Evolutionary conservation across 2,888 invertebrate genomes (phyloP).

Genomic region (Eupithecia dodoneata): DNA sequence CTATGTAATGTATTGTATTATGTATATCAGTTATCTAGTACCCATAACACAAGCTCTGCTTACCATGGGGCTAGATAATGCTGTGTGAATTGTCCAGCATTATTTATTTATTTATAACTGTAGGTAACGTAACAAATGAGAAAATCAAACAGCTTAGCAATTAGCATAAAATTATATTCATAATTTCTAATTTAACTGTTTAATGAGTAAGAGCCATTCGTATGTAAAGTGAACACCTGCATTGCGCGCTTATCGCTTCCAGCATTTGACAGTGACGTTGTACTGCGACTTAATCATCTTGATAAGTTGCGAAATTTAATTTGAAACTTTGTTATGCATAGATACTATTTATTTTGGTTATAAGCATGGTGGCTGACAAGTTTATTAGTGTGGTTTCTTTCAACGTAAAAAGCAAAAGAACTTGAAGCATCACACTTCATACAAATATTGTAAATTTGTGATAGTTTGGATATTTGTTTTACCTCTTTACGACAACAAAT

Average conservation of each 20-base stretch:
- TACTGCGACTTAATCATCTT: constrained; percentile 20
- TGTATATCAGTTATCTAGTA: no score
- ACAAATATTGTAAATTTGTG: neutral
- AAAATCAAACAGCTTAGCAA: constrained; percentile 20
- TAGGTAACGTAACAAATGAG: constrained; percentile 8
- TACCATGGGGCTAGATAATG: no score
- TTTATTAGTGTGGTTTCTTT: neutral
- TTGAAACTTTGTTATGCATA: neutral
- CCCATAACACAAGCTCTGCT: no score
- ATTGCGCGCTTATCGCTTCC: constrained; percentile 57
- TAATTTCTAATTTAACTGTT: constrained; percentile 44
- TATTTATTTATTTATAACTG: no score
- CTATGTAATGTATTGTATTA: no score
- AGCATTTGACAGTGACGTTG: constrained; percentile 57
- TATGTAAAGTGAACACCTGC: constrained; percentile 59
- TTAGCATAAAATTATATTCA: constrained; percentile 38
- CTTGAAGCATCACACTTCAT: neutral
- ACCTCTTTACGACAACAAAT: no score
- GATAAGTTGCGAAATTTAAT: neutral
- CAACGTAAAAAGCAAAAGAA: neutral
- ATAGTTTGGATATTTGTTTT: neutral
- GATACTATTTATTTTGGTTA: no score
- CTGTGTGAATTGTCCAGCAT: no score
- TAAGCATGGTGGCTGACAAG: neutral
- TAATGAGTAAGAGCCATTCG: constrained; percentile 39